Percentiles rank a stretch among this genome's conserved stretches.
Conservation (phyloP, 2,888 invertebrate genomes). For the Dusona sp. region DNA sequence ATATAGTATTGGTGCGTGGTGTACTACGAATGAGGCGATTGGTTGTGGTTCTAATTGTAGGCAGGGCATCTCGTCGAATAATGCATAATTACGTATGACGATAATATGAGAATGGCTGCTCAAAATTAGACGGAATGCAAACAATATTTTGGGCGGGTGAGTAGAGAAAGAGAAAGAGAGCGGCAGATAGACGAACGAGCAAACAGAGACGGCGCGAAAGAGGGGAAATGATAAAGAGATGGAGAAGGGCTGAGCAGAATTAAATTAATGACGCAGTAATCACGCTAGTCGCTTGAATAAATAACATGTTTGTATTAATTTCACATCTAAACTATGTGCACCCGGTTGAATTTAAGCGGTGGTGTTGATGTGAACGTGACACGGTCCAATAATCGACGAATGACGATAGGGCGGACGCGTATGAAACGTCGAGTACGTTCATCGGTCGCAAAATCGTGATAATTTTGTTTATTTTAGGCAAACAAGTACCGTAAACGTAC, state of each 20-base stretch:
- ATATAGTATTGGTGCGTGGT: conserved; percentile 35
- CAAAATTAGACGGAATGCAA: conserved; percentile 45
- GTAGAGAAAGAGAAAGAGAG: conserved; percentile 13
- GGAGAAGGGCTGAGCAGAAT: conserved; percentile 66
- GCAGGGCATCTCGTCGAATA: conserved; percentile 16
- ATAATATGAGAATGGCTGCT: conserved; percentile 34
- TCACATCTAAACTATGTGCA: conserved; percentile 72
- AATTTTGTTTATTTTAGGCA: conserved; percentile 74
- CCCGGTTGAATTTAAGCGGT: conserved; percentile 67
- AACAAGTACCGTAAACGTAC: conserved; percentile 63
- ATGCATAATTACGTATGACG: conserved; percentile 34
- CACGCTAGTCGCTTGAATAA: conserved; percentile 72
- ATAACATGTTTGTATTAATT: conserved; percentile 78
- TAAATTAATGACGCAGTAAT: conserved; percentile 78
- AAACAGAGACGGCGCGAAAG: background rate
- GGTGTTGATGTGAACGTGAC: conserved; percentile 29
- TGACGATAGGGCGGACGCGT: conserved; percentile 68
- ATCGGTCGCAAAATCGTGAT: conserved; percentile 69
- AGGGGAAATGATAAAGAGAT: conserved; percentile 24
- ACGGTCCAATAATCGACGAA: conserved; percentile 73
- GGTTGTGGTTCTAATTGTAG: conserved; percentile 44
- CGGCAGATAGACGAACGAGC: background rate
- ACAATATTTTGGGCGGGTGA: conserved; percentile 12
- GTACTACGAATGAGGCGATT: conserved; percentile 37
- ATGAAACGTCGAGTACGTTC: conserved; percentile 27